Evolutionary conservation across 2,888 invertebrate genomes (phyloP), one percentile per base, ranked within the genome.

Genomic region (Cephus runcator): DNA sequence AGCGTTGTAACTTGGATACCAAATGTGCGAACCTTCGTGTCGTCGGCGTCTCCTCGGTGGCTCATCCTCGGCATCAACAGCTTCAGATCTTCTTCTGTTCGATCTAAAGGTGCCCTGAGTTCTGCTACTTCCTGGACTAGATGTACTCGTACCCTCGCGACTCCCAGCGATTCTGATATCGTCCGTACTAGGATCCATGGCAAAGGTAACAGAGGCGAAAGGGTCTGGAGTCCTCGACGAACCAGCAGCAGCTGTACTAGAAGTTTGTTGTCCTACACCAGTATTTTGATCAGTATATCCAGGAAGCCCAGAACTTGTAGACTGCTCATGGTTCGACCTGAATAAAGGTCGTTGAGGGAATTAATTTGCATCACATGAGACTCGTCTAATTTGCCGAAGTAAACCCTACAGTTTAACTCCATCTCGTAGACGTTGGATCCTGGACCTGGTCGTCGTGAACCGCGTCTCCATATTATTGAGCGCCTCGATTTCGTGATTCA

Each of bases 401-500:
- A 80, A 76, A 69, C 79, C 79, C 11, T 84, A 79, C 73, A 76
- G 80, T 11, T 74, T 78, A 11, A 84, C 81, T 69, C 83, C 81
- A 15, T 83, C 80, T 23, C 82, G 78, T 9, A 85, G 74, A 11
- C 79, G 73, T 69, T 84, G 82, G 23, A 85, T 85, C 15, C 85
- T 83, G 11, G 83, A 81, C 36, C 79, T 83, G 6, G 82, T 85
- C 12, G 79, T 85, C 1, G 82, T 83, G 15, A 87, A 81, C 31
- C 84, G 85, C 4, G 80, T 78, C 68, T 85, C 83, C 79, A 85
- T 82, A 36, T 81, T 82, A 30, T 86, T 84, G 4, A 87, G 77
- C 4, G 82, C 79, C n/a, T 83, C 81, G 9, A 86, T 82, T 73
- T 85, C 86, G 12, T 83, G 79, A 15, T 81, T 84, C 4, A 87